phyloP scores from a whole-genome alignment of 2,797 vertebrate genomes.

The Pseudochirops corinnae region DNA sequence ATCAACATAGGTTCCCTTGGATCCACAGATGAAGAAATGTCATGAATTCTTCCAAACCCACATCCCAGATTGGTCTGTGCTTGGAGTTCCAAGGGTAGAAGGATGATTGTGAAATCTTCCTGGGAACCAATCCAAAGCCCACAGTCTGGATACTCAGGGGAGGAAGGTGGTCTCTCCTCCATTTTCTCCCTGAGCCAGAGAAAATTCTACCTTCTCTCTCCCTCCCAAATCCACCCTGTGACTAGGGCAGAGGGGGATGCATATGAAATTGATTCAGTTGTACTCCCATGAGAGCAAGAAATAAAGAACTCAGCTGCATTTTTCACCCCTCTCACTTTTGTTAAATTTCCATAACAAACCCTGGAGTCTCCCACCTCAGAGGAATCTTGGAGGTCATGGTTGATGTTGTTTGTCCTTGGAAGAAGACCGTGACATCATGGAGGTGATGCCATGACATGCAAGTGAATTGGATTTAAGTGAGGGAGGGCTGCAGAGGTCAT shows the following conservation, averaged over 20 bases:
- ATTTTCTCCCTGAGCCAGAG: background rate
- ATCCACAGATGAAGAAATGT: background rate
- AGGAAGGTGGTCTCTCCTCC: background rate
- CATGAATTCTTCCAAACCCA: background rate
- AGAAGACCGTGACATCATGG: no score
- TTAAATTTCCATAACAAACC: background rate
- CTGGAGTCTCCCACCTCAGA: background rate
- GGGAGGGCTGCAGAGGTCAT: background rate
- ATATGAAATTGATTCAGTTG: background rate
- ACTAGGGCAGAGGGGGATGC: background rate
- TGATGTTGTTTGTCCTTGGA: no score
- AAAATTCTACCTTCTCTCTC: background rate
- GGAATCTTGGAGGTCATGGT: background rate
- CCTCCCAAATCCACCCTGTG: background rate
- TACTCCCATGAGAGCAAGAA: background rate
- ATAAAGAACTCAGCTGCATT: background rate
- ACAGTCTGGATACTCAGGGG: background rate
- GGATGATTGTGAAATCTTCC: background rate
- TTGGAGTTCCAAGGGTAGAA: background rate
- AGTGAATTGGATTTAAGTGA: no score
- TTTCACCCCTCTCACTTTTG: background rate
- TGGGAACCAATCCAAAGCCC: background rate
- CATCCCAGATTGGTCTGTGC: background rate
- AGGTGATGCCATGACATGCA: no score
- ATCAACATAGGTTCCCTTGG: background rate